Conservation (phyloP, 2,888 invertebrate genomes). For the Rhingia rostrata region DNA sequence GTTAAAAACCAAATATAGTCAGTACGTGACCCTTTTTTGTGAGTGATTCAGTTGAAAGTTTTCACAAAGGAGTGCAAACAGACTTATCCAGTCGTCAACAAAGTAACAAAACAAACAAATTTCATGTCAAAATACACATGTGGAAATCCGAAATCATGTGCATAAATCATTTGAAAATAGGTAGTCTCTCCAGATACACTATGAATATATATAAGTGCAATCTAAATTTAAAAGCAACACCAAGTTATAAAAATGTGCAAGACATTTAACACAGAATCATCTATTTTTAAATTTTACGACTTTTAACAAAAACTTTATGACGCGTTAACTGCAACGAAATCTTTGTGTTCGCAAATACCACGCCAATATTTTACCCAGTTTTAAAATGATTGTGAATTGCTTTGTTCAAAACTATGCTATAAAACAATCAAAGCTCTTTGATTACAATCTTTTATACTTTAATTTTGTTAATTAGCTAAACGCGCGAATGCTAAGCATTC, state of each 20-base stretch:
- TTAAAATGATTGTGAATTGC: conserved; percentile 3
- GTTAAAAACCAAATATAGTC: too few species aligned
- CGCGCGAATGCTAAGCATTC: conserved; percentile 48
- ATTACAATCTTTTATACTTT: conserved; percentile 28
- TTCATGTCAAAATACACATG: too few species aligned
- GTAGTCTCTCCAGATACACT: too few species aligned
- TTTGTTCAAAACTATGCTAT: conserved; percentile 17
- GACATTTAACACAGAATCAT: not conserved
- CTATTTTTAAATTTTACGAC: conserved; percentile 37
- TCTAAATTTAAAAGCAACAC: not conserved
- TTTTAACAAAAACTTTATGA: conserved; percentile 35
- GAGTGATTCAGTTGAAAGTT: too few species aligned
- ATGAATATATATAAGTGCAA: too few species aligned
- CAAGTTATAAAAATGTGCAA: not conserved
- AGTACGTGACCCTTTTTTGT: too few species aligned
- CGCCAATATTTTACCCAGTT: not conserved
- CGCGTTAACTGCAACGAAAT: conserved; percentile 38
- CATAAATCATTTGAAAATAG: too few species aligned
- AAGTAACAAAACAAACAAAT: too few species aligned
- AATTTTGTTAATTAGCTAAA: conserved; percentile 55
- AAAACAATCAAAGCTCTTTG: conserved; percentile 41
- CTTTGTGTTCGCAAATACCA: conserved; percentile 1
- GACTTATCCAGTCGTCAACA: too few species aligned
- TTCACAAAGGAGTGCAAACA: too few species aligned
- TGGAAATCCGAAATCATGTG: too few species aligned